Evolutionary conservation across 2,888 invertebrate species (phyloP).

Genomic region (Oasisia sp.): DNA sequence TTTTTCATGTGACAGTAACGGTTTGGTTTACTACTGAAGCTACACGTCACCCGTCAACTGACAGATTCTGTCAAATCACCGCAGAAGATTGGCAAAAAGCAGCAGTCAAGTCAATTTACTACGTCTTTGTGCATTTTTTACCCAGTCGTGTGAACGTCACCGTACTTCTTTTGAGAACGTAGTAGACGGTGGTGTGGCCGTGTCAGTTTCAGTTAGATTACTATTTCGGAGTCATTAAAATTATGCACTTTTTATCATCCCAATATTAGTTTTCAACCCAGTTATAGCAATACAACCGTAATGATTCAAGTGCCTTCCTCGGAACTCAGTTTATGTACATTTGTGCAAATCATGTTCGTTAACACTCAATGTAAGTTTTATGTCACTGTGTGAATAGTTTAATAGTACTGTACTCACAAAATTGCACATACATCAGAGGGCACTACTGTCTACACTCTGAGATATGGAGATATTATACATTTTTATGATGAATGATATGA

Average conservation of each 20-base stretch:
- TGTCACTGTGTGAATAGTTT: too few relatives aligned
- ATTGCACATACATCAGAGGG: too few relatives aligned
- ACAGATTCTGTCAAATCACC: slow-evolving; percentile 5
- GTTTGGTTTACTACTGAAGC: neutral
- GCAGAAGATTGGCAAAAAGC: slow-evolving; percentile 3
- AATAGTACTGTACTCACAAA: too few relatives aligned
- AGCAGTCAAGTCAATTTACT: neutral
- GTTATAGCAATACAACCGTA: too few relatives aligned
- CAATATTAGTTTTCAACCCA: neutral
- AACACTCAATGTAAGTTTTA: too few relatives aligned
- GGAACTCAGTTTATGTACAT: too few relatives aligned
- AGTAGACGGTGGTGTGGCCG: neutral
- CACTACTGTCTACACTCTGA: too few relatives aligned
- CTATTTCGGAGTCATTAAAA: neutral
- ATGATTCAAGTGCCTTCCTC: too few relatives aligned
- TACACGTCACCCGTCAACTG: neutral
- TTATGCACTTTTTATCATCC: neutral
- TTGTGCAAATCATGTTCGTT: too few relatives aligned
- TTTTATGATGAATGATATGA: too few relatives aligned
- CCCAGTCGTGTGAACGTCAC: neutral
- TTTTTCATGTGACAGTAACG: neutral
- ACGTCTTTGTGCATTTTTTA: neutral
- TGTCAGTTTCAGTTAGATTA: neutral
- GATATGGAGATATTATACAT: too few relatives aligned
- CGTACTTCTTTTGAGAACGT: neutral